Evolutionary conservation across 2,113 vertebrate species (phyloP).

Genomic region (Sebastes fasciatus): DNA sequence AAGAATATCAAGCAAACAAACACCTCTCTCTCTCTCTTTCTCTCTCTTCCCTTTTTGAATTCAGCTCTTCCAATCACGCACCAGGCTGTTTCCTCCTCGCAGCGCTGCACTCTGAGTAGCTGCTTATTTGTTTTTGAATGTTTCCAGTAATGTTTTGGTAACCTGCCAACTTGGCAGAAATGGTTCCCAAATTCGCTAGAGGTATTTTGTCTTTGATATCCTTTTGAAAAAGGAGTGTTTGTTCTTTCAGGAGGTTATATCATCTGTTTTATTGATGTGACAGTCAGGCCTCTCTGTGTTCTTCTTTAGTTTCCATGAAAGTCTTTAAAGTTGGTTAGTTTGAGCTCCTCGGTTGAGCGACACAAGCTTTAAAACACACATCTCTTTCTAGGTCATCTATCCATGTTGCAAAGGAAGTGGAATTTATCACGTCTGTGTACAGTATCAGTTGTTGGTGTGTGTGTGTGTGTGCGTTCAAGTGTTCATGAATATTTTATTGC

Average conservation of each 20-base stretch:
- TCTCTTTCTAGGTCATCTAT: slow-evolving; percentile 54
- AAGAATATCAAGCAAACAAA: slow-evolving; percentile 39
- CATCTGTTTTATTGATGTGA: slow-evolving; percentile 56
- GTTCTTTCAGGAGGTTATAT: slow-evolving; percentile 42
- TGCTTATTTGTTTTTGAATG: slow-evolving; percentile 64
- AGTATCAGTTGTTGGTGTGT: slow-evolving; percentile 43
- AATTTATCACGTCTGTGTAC: slow-evolving; percentile 45
- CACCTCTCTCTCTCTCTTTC: neutral
- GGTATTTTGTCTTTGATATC: slow-evolving; percentile 11
- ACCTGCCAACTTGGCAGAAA: slow-evolving; percentile 64
- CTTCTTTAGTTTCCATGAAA: slow-evolving; percentile 16
- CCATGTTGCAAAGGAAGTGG: slow-evolving; percentile 47
- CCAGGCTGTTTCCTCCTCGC: slow-evolving; percentile 25
- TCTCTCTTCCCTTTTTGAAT: slow-evolving; percentile 4
- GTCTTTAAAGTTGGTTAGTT: slow-evolving; percentile 24
- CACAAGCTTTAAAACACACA: slow-evolving; percentile 10
- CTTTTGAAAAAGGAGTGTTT: slow-evolving; percentile 35
- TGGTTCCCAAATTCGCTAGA: slow-evolving; percentile 39
- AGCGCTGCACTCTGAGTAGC: slow-evolving; percentile 36
- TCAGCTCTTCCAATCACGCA: slow-evolving; percentile 30
- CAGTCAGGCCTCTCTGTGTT: slow-evolving; percentile 37
- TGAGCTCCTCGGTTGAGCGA: slow-evolving; percentile 21
- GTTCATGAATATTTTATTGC: slow-evolving; percentile 77
- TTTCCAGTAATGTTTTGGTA: slow-evolving; percentile 71
- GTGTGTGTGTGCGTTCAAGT: slow-evolving; percentile 36